Conservation (phyloP, 2,797 vertebrate genomes). For the Gobionotothen gibberifrons region DNA sequence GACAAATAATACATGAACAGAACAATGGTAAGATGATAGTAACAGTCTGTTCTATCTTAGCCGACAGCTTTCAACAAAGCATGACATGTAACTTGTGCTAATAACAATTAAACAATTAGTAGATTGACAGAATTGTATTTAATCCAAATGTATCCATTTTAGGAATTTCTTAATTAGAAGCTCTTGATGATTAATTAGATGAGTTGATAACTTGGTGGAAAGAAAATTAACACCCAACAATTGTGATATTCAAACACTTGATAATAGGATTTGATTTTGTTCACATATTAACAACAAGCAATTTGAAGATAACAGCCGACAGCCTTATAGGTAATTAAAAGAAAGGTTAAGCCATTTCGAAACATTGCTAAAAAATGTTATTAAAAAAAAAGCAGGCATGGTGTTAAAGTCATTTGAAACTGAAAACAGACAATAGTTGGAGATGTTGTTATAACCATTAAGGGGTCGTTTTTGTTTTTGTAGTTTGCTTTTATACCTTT, state of each 20-base stretch:
- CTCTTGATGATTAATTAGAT: background rate
- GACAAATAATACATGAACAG: constrained; percentile 72
- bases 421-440: background rate
- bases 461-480: too few relatives aligned
- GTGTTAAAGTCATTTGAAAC: background rate
- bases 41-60: constrained; percentile 12
- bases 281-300: background rate
- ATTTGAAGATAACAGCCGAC: background rate
- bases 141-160: background rate
- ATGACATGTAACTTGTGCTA: constrained; percentile 11
- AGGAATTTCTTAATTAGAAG: background rate
- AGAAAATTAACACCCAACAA: background rate
- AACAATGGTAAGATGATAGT: constrained; percentile 53
- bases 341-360: background rate
- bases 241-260: background rate
- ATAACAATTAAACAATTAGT: constrained; percentile 9
- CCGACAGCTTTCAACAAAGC: constrained; percentile 32
- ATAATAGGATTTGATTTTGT: background rate
- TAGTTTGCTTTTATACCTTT: background rate
- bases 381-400: background rate
- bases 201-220: background rate
- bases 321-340: background rate
- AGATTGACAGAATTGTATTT: background rate
- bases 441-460: background rate
- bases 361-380: background rate